Evolutionary conservation across 2,113 vertebrate species (phyloP), one percentile per base, ranked within the genome.

Genomic region (Calidris pygmaea): DNA sequence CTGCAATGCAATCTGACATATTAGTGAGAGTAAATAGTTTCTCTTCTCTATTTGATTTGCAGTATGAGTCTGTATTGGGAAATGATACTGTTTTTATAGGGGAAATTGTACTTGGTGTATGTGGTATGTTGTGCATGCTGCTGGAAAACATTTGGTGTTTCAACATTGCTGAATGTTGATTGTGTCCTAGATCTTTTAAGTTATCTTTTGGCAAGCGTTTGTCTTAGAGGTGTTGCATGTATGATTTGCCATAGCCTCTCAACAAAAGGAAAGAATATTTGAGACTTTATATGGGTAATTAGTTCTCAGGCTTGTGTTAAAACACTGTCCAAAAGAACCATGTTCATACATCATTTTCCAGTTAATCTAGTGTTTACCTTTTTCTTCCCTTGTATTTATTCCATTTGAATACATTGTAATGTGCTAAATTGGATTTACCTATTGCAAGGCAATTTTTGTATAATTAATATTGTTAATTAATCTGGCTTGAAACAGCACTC

Each of bases 381-480:
- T 84, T 76, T 35, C 62, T 77, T 84, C 39, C 20, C 27, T 78
- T 60, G 48, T 90, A 82, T 82, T 91, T 91, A 91, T 95, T 76
- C 81, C 29, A 53, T 81, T 79, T 78, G 45, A 68, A 89, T 78
- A 79, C 68, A 79, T 92, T 76, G 56, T 81, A n/a, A 73, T 74
- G 37, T 35, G 9, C 92, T 92, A 87, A 77, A 32, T 80, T 91
- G 78, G 62, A 78, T 93, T 91, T 95, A 52, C 82, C 48, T 89
- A 45, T 91, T 81, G 35, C 73, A 84, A 87, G 52, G 35, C 30
- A 92, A 30, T 66, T 95, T 89, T 70, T 74, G 13, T 87, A n/a
- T 87, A 85, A 75, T 74, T 89, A 81, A 87, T 95, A n/a, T 73
- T 55, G 35, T 84, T 95, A 95, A 91, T 97, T 93, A 94, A 85